These are phyloP conservation scores for Mycetomoellerius zeteki DNA, from an alignment of 1,140 invertebrate genomes.

Conservation along the genomic window DNA sequence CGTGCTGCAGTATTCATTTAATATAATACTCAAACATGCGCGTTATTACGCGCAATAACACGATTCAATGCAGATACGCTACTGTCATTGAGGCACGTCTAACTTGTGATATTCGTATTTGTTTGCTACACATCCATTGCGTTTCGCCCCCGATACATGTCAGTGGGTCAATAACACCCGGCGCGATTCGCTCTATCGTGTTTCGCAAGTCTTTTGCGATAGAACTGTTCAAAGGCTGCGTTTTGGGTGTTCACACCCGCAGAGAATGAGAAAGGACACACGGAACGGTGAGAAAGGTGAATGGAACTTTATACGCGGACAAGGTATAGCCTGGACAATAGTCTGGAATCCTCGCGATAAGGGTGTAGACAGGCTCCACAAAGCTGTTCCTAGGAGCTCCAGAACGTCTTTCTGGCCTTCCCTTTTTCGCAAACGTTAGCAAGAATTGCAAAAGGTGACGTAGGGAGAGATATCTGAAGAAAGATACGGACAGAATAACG, in stretches of 20 bases:
- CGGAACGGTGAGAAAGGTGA: slow-evolving; percentile 14
- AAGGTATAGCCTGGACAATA: slow-evolving; percentile 79
- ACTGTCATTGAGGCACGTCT: neutral
- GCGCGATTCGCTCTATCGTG: neutral
- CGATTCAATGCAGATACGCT: neutral
- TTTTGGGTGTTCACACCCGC: neutral
- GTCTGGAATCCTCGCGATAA: slow-evolving; percentile 85
- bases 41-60: neutral
- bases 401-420: neutral
- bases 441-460: slow-evolving; percentile 9
- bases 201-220: slow-evolving; percentile 22
- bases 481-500: slow-evolving; percentile 50
- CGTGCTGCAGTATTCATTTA: neutral
- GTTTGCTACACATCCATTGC: neutral
- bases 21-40: neutral
- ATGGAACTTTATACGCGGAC: slow-evolving; percentile 66
- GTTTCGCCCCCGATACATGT: slow-evolving; percentile 58
- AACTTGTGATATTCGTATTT: neutral
- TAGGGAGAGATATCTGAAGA: slow-evolving; percentile 6
- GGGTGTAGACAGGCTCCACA: slow-evolving; percentile 77
- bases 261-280: neutral
- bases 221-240: slow-evolving; percentile 2
- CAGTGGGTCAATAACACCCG: slow-evolving; percentile 61
- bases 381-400: slow-evolving; percentile 58
- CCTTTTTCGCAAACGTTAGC: slow-evolving; percentile 52